A percentile compares a stretch with the other conserved stretches of the same genome.
phyloP scores from a whole-genome alignment of 2,113 vertebrate species.

The Cyprinodon brontotheroides region DNA sequence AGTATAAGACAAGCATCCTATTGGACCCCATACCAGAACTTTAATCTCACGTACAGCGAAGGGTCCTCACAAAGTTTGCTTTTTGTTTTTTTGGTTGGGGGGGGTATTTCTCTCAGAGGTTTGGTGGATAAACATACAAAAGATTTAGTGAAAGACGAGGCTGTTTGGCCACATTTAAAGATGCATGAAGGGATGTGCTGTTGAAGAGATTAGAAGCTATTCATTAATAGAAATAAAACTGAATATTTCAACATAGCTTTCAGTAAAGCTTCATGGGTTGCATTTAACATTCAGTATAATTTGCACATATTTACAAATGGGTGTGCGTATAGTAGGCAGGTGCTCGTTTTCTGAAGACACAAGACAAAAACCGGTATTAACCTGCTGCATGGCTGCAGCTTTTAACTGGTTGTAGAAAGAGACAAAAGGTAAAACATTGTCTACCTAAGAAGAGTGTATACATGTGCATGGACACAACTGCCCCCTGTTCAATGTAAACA shows the following conservation, averaged over 20 bases:
- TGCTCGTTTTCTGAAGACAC: constrained; percentile 55
- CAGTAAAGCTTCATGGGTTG: constrained; percentile 61
- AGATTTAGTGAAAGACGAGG: constrained; percentile 14
- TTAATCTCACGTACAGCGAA: constrained; percentile 65
- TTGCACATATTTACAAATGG: constrained; percentile 74
- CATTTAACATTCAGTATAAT: constrained; percentile 70
- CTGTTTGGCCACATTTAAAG: constrained; percentile 31
- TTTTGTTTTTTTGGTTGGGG: not conserved
- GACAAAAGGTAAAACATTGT: constrained; percentile 62
- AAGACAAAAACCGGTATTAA: constrained; percentile 44
- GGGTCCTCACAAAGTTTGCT: constrained; percentile 37
- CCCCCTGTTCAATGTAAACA: constrained; percentile 60
- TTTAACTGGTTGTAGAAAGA: constrained; percentile 56
- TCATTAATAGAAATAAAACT: constrained; percentile 47
- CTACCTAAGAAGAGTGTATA: constrained; percentile 55
- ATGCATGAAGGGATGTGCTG: constrained; percentile 22
- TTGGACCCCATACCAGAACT: constrained; percentile 29
- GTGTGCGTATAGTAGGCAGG: constrained; percentile 73
- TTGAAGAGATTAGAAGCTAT: constrained; percentile 29
- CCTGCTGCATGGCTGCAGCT: constrained; percentile 50
- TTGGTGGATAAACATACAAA: constrained; percentile 68
- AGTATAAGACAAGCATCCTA: constrained; percentile 37
- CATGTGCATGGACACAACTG: constrained; percentile 47
- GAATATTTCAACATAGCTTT: constrained; percentile 56
- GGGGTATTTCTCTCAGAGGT: constrained; percentile 22